A percentile compares a stretch with the other conserved stretches of the same genome.
Conservation (phyloP, 2,797 vertebrate genomes). For the Fistularia tabacaria region DNA sequence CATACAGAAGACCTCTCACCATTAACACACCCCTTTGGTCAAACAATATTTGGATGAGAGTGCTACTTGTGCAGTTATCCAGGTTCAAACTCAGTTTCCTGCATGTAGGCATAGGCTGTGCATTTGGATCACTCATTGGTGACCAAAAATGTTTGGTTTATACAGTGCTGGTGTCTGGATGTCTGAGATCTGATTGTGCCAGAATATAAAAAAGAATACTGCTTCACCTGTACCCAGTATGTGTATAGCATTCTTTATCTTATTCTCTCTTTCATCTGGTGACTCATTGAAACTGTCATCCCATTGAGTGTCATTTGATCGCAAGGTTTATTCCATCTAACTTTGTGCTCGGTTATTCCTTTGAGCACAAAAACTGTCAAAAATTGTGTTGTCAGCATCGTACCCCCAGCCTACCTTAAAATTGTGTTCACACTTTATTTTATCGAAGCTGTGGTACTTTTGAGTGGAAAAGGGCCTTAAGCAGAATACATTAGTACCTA, state of each 20-base stretch:
- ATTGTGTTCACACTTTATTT: constrained; percentile 45
- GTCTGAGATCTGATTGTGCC: constrained; percentile 28
- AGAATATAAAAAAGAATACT: constrained; percentile 23
- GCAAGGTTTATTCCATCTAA: constrained; percentile 45
- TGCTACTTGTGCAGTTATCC: not conserved
- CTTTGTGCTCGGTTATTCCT: constrained; percentile 45
- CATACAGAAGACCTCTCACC: no score
- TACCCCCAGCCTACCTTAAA: constrained; percentile 52
- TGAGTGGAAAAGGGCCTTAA: constrained; percentile 41
- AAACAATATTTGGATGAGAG: not conserved
- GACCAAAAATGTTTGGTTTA: constrained; percentile 15
- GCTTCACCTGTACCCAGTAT: constrained; percentile 37
- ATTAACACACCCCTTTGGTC: not conserved
- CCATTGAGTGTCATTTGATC: constrained; percentile 52
- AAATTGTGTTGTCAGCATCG: constrained; percentile 45
- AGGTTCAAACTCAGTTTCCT: constrained; percentile 14
- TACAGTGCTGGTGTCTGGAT: constrained; percentile 6
- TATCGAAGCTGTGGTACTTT: constrained; percentile 51
- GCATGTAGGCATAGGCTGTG: constrained; percentile 1
- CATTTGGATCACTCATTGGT: constrained; percentile 5
- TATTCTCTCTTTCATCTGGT: constrained; percentile 34
- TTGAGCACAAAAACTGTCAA: constrained; percentile 55
- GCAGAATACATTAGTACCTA: constrained; percentile 42
- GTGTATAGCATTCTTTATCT: constrained; percentile 36
- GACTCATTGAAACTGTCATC: constrained; percentile 55